These are phyloP conservation scores for Fregetta grallaria DNA, from an alignment of 2,113 vertebrate species.

Conservation along the genomic window DNA sequence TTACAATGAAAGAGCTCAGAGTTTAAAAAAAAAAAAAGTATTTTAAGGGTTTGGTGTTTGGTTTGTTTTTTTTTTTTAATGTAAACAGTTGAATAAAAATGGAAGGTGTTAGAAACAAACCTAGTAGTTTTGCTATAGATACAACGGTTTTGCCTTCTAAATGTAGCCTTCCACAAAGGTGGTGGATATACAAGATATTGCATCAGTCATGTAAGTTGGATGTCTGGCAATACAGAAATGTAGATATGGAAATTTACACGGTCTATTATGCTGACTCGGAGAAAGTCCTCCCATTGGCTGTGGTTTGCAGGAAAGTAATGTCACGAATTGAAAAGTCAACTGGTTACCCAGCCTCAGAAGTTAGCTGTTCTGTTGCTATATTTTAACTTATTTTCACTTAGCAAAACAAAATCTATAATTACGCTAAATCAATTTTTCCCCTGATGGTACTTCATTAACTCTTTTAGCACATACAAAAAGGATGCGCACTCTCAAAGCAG, in stretches of 20 bases:
- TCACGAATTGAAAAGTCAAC: neutral
- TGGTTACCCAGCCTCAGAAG: neutral
- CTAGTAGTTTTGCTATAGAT: neutral
- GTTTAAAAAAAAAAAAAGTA: neutral
- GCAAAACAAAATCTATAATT: neutral
- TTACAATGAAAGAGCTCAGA: neutral
- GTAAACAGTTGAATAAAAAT: neutral
- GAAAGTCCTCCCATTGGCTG: neutral
- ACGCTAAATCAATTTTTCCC: neutral
- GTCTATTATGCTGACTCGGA: rapidly evolving
- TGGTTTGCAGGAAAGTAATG: neutral
- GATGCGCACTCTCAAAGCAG: neutral
- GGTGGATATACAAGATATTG: neutral
- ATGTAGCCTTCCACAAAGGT: neutral
- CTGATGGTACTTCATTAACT: neutral
- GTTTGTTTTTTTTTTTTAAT: neutral
- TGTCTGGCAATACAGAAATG: neutral
- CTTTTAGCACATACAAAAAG: neutral
- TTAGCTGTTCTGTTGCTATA: neutral
- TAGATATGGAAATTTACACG: rapidly evolving
- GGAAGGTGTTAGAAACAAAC: neutral
- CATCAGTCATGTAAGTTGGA: rapidly evolving
- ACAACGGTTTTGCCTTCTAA: neutral
- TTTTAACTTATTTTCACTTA: neutral
- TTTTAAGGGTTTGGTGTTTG: neutral